A percentile compares a stretch with the other conserved stretches of the same genome.
These are phyloP conservation scores for Ascidia mentula DNA, from an alignment of 23 tunicate species.

Conservation along the genomic window DNA sequence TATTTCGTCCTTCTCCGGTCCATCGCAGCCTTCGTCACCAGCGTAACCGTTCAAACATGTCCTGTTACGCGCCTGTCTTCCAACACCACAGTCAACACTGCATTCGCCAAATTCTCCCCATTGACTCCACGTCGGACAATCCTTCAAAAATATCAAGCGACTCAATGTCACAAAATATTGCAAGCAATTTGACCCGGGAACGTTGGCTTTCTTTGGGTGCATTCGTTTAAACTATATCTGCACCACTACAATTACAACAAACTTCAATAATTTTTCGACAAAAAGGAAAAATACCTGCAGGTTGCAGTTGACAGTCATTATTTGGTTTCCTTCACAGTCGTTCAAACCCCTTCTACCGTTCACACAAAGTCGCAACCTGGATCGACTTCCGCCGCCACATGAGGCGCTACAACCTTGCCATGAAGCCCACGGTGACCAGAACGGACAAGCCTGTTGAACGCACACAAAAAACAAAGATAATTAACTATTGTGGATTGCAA, in stretches of 20 bases:
- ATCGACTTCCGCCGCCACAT: slow-evolving; percentile 36
- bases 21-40: slow-evolving; percentile 71
- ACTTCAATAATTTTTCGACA: too few species aligned
- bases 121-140: slow-evolving; percentile 32
- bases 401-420: slow-evolving; percentile 25
- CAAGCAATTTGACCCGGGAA: too few species aligned
- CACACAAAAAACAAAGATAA: neutral
- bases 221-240: too few species aligned
- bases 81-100: slow-evolving; percentile 34
- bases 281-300: too few species aligned
- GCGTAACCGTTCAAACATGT: slow-evolving; percentile 46
- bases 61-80: slow-evolving; percentile 21
- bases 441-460: slow-evolving; percentile 21
- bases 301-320: slow-evolving; percentile 32
- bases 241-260: too few species aligned
- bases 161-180: too few species aligned
- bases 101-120: slow-evolving; percentile 41
- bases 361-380: slow-evolving; percentile 27
- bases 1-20: neutral
- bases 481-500: neutral
- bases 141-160: neutral
- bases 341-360: slow-evolving; percentile 30
- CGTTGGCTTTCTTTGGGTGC: too few species aligned
- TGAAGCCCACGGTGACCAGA: slow-evolving; percentile 34
- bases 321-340: slow-evolving; percentile 34